Percentiles rank a stretch among this genome's conserved stretches.
Evolutionary conservation across 2,888 invertebrate species (phyloP).

Genomic region (Idaea aversata): DNA sequence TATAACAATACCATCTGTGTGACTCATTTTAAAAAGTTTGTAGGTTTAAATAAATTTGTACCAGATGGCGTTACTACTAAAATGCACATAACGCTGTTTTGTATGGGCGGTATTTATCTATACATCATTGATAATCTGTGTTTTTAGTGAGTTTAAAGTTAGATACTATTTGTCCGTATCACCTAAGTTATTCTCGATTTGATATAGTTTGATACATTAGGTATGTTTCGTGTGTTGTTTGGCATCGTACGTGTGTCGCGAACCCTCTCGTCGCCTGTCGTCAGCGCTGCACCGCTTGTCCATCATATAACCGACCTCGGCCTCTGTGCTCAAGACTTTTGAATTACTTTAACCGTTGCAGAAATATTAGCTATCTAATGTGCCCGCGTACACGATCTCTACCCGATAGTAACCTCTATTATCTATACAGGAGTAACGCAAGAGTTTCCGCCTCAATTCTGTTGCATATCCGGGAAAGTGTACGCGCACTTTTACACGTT

Average conservation of each 20-base stretch:
- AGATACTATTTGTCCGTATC: no score
- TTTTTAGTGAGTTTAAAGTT: no score
- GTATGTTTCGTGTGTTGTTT: constrained; percentile 59
- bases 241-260: constrained; percentile 68
- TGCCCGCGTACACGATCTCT: constrained; percentile 31
- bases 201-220: no score
- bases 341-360: background rate
- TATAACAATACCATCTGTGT: no score
- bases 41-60: no score
- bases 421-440: constrained; percentile 18
- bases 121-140: no score
- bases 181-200: no score
- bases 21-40: no score
- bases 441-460: background rate
- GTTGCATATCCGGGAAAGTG: constrained; percentile 8
- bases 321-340: background rate
- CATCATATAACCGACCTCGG: constrained; percentile 23
- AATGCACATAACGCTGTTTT: no score
- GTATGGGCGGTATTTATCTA: no score
- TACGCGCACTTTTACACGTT: constrained; percentile 20
- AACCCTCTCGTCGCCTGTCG: constrained; percentile 10
- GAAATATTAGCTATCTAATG: constrained; percentile 27
- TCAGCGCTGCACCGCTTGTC: constrained; percentile 18
- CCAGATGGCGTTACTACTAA: no score
- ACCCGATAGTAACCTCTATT: constrained; percentile 19